Evolutionary conservation across 2,888 invertebrate genomes (phyloP).

Genomic region (Phortica okadai): DNA sequence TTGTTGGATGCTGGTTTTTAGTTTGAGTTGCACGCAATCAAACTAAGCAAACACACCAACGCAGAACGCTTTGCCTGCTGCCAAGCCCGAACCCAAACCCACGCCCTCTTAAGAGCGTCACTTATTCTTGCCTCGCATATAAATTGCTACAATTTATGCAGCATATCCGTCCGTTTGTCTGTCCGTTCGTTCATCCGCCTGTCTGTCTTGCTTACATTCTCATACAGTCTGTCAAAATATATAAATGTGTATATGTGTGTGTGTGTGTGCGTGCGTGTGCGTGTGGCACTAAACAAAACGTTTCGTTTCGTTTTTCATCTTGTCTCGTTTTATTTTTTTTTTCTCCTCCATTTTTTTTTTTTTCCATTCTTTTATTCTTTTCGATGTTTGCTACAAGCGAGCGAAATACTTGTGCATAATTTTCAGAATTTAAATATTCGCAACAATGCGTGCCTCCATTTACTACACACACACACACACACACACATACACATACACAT

Average conservation of each 20-base stretch:
- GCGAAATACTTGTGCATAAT: conserved; percentile 25
- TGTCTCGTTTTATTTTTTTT: conserved; percentile 1
- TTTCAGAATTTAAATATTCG: conserved; percentile 30
- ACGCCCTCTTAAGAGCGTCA: conserved; percentile 5
- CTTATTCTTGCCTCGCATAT: conserved; percentile 16
- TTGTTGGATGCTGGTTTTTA: conserved; percentile 12
- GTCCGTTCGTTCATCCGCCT: not conserved
- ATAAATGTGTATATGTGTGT: not conserved
- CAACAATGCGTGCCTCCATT: conserved; percentile 18
- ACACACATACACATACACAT: not conserved
- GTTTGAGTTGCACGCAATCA: conserved; percentile 19
- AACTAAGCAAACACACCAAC: not conserved
- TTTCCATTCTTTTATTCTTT: not conserved
- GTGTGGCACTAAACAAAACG: conserved; percentile 20
- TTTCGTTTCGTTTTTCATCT: conserved; percentile 7
- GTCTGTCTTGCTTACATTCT: conserved; percentile 6
- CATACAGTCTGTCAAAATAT: not conserved
- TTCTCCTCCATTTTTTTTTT: not conserved
- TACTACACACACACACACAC: not conserved
- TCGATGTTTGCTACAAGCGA: not conserved
- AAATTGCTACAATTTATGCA: conserved; percentile 28
- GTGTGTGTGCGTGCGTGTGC: conserved; percentile 1
- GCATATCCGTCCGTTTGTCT: not conserved
- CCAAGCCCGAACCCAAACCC: not conserved
- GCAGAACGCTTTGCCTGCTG: not conserved